These are phyloP conservation scores for Parazoanthus swiftii DNA, from an alignment of 92 coral and sea anemone species.

Conservation along the genomic window DNA sequence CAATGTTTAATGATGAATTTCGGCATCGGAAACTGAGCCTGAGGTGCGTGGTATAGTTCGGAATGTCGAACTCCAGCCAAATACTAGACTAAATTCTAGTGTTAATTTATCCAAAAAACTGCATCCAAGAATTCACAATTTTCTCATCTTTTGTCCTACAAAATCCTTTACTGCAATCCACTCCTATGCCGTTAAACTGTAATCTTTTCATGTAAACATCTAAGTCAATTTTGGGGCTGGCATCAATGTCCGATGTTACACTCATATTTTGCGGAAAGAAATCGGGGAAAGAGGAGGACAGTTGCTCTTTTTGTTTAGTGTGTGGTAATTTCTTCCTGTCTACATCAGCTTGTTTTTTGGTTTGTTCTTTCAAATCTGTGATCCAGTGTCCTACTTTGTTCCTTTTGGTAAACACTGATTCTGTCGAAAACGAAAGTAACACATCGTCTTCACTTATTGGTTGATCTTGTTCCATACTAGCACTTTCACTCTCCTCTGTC, in stretches of 20 bases:
- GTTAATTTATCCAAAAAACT: constrained; percentile 10
- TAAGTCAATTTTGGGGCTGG: neutral
- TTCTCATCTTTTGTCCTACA: neutral
- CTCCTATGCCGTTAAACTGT: neutral
- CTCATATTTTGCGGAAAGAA: neutral
- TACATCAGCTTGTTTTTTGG: neutral
- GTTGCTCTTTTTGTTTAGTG: neutral
- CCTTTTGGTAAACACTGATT: neutral
- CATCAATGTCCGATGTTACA: neutral
- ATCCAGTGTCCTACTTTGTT: neutral
- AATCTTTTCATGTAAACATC: neutral
- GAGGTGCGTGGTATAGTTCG: neutral
- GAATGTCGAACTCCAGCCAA: neutral
- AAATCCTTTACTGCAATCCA: neutral
- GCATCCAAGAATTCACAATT: constrained; percentile 27
- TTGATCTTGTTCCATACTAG: neutral
- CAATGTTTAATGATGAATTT: too few species aligned
- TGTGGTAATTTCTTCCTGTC: neutral
- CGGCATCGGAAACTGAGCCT: too few species aligned
- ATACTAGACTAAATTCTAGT: neutral
- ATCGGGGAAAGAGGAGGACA: neutral
- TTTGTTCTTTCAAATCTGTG: neutral
- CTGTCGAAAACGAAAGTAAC: neutral
- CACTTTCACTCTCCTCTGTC: neutral
- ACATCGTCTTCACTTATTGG: neutral